Base-by-base conservation (phyloP, 2,113 vertebrate genomes). In the Anguilla rostrata region DNA sequence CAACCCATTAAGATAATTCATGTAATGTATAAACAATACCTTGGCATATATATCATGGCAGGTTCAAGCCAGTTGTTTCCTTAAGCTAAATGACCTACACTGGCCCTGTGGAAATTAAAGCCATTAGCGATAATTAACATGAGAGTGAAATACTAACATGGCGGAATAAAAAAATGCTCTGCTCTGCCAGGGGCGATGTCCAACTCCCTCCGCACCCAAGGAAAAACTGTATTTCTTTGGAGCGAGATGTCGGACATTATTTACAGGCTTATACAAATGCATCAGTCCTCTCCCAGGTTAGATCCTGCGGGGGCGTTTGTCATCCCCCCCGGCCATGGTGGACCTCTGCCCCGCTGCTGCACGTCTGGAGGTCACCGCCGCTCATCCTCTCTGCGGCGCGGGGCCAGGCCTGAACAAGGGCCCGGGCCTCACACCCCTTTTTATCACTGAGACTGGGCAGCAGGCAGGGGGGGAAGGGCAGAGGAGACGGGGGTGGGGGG, bases 71-170 rank as follows among this genome's bases (percentile, higher is more conserved):
- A 88, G 89, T 88, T 89, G 89, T 90, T 90, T 90, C 92, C 89
- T 90, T 87, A 89, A 91, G 92, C 91, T 89, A 91, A 92, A 91
- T 91, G 90, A 93, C 89, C 91, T 91, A 89, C 84, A 49, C 85
- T 87, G 90, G 88, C 89, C 91, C 88, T 79, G 86, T 88, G 90
- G 90, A 92, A 91, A 86, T 86, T 87, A 89, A 92, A 91, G 90
- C 90, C 88, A 93, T 93, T 93, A 93, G 91, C 88, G 88, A 90
- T 92, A 93, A 93, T 93, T 93, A 93, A 90, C 91, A 87, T 82
- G 78, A 88, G 88, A 63, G 78, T 66, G 85, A 81, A 81, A 81
- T 89, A 91, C 92, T 91, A 92, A 92, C 92, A 91, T 84, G 91
- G 89, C 82, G 43, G 9, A 34, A 85, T 85, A 85, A 79, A 81